A percentile compares a stretch with the other conserved stretches of the same genome.
These are phyloP conservation scores for Amiota communis DNA, from an alignment of 2,888 invertebrate species.

Conservation along the genomic window DNA sequence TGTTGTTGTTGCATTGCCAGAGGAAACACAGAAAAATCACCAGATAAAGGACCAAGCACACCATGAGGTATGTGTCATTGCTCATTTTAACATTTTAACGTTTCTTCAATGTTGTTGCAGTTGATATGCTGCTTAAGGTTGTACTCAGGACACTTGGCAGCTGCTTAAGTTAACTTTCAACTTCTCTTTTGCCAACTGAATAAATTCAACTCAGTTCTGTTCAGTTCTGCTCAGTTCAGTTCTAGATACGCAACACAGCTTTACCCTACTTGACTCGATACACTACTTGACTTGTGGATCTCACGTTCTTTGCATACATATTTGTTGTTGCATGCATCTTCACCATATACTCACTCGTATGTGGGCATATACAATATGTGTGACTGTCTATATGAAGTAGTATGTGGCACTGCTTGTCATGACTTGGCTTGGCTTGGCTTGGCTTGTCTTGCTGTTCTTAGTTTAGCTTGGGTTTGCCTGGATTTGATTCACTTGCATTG, in stretches of 20 bases:
- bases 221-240: background rate
- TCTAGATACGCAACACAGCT: background rate
- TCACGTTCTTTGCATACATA: background rate
- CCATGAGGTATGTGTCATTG: no score
- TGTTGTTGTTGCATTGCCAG: background rate
- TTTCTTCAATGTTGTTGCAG: slow-evolving; percentile 46
- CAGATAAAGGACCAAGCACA: no score
- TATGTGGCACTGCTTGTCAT: background rate
- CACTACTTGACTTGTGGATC: background rate
- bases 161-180: slow-evolving; percentile 65
- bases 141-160: slow-evolving; percentile 67
- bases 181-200: slow-evolving; percentile 37
- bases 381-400: no score
- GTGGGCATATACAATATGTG: no score
- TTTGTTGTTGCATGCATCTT: slow-evolving; percentile 33
- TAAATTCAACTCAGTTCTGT: background rate
- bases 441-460: background rate
- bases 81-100: background rate
- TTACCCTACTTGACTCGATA: background rate
- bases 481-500: background rate
- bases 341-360: slow-evolving; percentile 15
- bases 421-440: background rate
- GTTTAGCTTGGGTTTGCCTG: background rate
- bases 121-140: slow-evolving; percentile 68
- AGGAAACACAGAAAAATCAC: no score